Percentiles rank a stretch among this genome's conserved stretches.
phyloP scores from a whole-genome alignment of 2,888 invertebrate genomes.

The Himalopsyche tibetana region DNA sequence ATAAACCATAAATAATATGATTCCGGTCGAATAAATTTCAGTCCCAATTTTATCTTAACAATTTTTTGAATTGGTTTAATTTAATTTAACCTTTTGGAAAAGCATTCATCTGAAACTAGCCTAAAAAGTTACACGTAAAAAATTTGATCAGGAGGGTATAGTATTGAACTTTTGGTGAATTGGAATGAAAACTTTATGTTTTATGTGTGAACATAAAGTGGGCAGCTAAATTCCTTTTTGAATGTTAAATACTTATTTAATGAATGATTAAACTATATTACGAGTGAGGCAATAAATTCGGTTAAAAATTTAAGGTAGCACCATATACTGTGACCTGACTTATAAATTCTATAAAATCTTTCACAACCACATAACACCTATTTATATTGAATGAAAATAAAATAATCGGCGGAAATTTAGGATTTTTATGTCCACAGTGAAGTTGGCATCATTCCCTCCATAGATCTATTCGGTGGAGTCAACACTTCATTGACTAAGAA shows the following conservation, averaged over 20 bases:
- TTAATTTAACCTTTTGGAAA: too few relatives aligned
- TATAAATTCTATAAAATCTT: background rate
- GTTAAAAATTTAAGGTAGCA: too few relatives aligned
- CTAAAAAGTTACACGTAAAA: too few relatives aligned
- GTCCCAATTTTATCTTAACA: too few relatives aligned
- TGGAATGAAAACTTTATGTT: background rate
- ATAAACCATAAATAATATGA: too few relatives aligned
- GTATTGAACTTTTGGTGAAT: background rate
- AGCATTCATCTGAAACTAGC: too few relatives aligned
- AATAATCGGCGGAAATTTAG: background rate
- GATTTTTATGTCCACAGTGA: constrained; percentile 88
- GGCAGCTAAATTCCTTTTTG: background rate
- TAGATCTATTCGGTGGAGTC: constrained; percentile 88
- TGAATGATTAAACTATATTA: too few relatives aligned
- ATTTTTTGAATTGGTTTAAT: too few relatives aligned
- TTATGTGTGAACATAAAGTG: background rate
- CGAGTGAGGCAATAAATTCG: too few relatives aligned
- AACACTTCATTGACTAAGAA: constrained; percentile 93
- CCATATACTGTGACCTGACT: too few relatives aligned
- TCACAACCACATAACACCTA: background rate
- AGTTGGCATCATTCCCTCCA: constrained; percentile 95
- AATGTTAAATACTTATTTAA: background rate
- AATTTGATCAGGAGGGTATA: background rate
- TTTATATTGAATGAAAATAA: background rate
- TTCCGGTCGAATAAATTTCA: too few relatives aligned